Conservation (phyloP, 2,113 vertebrate species). For the Enhydra lutris region DNA sequence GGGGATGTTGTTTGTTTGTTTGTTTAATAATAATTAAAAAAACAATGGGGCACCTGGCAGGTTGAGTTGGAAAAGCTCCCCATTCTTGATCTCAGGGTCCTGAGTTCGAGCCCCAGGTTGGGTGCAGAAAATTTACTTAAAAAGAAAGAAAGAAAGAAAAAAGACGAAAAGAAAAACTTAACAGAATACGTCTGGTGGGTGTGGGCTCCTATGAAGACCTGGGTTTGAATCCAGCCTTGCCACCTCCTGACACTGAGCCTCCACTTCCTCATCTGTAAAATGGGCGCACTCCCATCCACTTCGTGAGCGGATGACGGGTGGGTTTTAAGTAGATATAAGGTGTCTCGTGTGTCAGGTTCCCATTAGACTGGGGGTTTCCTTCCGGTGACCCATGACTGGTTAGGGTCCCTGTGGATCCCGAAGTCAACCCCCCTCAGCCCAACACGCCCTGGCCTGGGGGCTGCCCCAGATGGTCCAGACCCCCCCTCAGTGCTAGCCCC, state of each 20-base stretch:
- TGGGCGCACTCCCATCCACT: background rate
- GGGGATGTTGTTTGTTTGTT: too few species aligned
- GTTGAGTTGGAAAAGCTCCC: background rate
- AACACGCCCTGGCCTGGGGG: background rate
- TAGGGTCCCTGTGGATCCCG: background rate
- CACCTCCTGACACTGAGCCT: background rate
- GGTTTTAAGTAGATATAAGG: background rate
- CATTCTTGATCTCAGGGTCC: background rate
- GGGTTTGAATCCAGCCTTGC: background rate
- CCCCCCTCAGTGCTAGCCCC: background rate
- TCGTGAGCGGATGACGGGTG: accelerated
- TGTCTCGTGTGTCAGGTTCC: too few species aligned
- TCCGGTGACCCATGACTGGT: accelerated
- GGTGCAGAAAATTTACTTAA: background rate
- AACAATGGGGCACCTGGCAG: background rate
- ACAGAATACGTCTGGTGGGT: background rate
- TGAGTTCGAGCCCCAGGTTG: background rate
- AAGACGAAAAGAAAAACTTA: background rate
- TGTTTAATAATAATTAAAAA: too few species aligned
- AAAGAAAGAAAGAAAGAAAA: background rate
- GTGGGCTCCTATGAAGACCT: too few species aligned
- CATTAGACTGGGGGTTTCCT: background rate
- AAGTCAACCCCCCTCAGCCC: background rate
- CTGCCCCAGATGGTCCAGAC: background rate
- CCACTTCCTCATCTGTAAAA: background rate